These are phyloP conservation scores for rat (Rattus norvegicus) DNA, from an alignment of 2,113 vertebrate species.

Conservation along the genomic window DNA sequence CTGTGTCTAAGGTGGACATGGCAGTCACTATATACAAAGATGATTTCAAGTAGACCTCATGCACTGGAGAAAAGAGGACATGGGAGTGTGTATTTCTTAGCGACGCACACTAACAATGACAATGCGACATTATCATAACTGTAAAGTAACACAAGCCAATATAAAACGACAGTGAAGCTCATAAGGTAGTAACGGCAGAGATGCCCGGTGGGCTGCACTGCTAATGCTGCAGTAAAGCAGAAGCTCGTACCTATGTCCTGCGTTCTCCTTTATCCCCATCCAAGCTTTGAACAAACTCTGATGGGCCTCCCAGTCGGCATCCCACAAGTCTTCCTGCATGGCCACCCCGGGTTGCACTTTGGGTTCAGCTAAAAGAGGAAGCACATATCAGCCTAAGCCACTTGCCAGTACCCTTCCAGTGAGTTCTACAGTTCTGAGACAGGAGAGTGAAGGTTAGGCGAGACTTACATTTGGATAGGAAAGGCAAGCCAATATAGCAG, in stretches of 20 bases:
- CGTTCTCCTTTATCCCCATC: conserved; percentile 91
- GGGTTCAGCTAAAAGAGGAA: conserved; percentile 88
- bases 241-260: conserved; percentile 90
- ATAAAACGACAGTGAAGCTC: neutral
- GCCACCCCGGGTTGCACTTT: conserved; percentile 90
- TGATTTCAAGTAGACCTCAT: neutral
- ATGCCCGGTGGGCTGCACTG: neutral
- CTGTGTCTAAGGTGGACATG: neutral
- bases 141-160: conserved; percentile 4
- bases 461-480: conserved; percentile 96
- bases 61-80: conserved; percentile 24
- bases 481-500: conserved; percentile 97
- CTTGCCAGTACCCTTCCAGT: neutral
- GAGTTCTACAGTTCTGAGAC: neutral
- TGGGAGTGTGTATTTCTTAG: conserved; percentile 4
- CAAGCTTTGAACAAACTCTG: conserved; percentile 94
- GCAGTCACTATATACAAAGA: neutral
- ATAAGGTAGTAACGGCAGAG: conserved; percentile 43
- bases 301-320: conserved; percentile 95
- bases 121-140: conserved; percentile 48
- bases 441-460: neutral
- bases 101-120: neutral
- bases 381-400: neutral
- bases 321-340: conserved; percentile 96
- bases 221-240: conserved; percentile 53